Conservation (phyloP, 2,113 vertebrate genomes). For the Cyanocitta stelleri region DNA sequence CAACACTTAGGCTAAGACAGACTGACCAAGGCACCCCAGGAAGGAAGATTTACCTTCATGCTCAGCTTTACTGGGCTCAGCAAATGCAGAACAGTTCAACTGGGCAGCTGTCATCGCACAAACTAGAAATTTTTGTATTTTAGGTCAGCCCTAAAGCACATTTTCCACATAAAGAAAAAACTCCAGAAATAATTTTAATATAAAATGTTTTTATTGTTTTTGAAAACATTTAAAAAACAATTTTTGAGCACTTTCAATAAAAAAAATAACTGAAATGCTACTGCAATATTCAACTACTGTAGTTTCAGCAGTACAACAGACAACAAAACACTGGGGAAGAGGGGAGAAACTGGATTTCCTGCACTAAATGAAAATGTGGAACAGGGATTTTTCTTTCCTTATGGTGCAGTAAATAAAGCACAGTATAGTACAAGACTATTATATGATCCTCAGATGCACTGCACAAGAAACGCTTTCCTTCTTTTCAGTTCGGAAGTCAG, state of each 20-base stretch:
- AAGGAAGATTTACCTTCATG: not conserved
- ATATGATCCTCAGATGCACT: slow-evolving; percentile 87
- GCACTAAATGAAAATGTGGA: slow-evolving; percentile 84
- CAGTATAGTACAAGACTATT: slow-evolving; percentile 81
- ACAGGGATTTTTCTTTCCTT: slow-evolving; percentile 74
- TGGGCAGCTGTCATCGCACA: not conserved
- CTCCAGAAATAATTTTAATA: slow-evolving; percentile 69
- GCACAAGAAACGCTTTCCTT: slow-evolving; percentile 82
- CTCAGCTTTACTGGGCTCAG: not conserved
- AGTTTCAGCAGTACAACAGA: slow-evolving; percentile 92
- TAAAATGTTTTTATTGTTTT: slow-evolving; percentile 97
- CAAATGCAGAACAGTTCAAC: not conserved
- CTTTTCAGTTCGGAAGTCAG: slow-evolving; percentile 84
- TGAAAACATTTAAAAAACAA: slow-evolving; percentile 96
- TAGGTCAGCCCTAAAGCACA: not conserved
- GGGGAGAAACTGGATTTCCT: slow-evolving; percentile 76
- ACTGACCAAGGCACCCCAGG: not conserved
- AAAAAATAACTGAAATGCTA: slow-evolving; percentile 91
- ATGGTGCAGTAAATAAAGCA: slow-evolving; percentile 83
- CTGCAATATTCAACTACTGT: slow-evolving; percentile 97
- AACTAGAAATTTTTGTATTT: not conserved
- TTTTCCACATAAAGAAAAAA: not conserved
- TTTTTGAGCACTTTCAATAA: slow-evolving; percentile 91
- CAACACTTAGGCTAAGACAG: not conserved
- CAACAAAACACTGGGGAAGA: slow-evolving; percentile 78